Conservation (phyloP, 2,113 vertebrate species). For the Uria lomvia region DNA sequence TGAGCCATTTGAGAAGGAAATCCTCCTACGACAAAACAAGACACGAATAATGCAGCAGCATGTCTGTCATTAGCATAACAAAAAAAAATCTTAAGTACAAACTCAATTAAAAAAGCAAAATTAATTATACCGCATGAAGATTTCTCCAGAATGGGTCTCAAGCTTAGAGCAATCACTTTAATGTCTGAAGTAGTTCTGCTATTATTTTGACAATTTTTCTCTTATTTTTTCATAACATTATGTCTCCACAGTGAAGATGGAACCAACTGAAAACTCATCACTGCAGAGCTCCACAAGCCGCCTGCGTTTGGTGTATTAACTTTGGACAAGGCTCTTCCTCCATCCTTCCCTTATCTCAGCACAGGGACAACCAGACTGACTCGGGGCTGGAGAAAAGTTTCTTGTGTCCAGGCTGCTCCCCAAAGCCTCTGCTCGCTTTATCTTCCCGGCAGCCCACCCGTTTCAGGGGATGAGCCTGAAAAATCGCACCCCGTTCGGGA, state of each 20-base stretch:
- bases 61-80: background rate
- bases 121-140: background rate
- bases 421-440: background rate
- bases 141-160: background rate
- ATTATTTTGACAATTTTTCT: background rate
- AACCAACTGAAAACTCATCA: background rate
- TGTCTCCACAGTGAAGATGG: background rate
- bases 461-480: background rate
- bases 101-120: background rate
- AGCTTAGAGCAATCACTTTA: background rate
- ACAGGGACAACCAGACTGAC: background rate
- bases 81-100: background rate
- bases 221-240: rapidly evolving
- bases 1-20: background rate
- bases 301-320: background rate
- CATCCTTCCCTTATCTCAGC: background rate
- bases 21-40: background rate
- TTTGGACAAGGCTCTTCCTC: background rate
- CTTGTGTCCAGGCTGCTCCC: background rate
- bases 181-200: background rate
- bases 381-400: rapidly evolving
- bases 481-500: rapidly evolving
- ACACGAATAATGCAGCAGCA: background rate
- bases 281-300: background rate
- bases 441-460: background rate